Conservation (phyloP, 2,888 invertebrate genomes). For the Onchidella celtica region DNA sequence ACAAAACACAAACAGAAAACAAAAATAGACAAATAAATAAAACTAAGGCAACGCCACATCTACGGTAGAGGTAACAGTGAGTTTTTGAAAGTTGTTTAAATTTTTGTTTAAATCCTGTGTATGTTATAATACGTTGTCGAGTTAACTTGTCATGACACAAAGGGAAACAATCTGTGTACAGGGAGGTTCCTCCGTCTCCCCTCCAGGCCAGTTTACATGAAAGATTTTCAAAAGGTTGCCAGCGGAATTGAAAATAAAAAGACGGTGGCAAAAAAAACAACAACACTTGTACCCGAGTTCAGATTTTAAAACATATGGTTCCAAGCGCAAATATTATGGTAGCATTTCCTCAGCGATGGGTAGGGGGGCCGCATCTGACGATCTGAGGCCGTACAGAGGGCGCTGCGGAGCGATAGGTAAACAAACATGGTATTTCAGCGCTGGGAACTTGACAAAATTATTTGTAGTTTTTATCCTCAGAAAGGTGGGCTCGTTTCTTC, state of each 20-base stretch:
- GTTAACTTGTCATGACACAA: neutral
- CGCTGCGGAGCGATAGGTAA: neutral
- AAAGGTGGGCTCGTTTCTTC: neutral
- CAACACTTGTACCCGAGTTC: neutral
- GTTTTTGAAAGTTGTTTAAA: neutral
- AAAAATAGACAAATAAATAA: too few relatives aligned
- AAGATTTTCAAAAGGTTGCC: neutral
- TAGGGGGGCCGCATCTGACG: neutral
- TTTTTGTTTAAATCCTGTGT: neutral
- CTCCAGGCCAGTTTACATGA: neutral
- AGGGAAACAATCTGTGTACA: neutral
- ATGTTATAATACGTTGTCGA: neutral
- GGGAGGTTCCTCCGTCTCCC: neutral
- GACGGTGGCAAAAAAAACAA: neutral
- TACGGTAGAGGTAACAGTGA: neutral
- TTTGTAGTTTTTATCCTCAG: constrained; percentile 3
- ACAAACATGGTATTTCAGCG: constrained; percentile 1
- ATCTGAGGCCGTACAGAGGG: neutral
- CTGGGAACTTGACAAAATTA: constrained; percentile 18
- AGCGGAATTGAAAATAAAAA: too few relatives aligned
- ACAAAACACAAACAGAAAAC: too few relatives aligned
- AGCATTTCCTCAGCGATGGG: constrained; percentile 1
- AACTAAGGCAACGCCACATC: too few relatives aligned
- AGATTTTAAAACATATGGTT: constrained; percentile 31
- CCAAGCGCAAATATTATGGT: neutral